A percentile compares a stretch with the other conserved stretches of the same genome.
These are phyloP conservation scores for Electrona antarctica DNA, from an alignment of 2,113 vertebrate species.

Conservation along the genomic window DNA sequence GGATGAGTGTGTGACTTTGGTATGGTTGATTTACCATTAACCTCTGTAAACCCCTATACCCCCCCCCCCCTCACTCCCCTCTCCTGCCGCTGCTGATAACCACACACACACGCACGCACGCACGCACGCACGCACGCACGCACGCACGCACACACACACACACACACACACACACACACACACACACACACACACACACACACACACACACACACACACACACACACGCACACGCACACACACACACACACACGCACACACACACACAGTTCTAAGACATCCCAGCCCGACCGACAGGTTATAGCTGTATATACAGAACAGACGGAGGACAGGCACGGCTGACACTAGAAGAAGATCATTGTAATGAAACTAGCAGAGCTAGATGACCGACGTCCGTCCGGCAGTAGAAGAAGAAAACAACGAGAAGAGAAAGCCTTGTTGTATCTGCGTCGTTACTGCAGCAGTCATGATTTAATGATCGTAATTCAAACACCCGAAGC, in stretches of 20 bases:
- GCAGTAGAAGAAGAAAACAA: constrained; percentile 2
- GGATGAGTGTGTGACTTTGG: constrained; percentile 79
- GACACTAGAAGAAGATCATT: neutral
- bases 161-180: neutral
- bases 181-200: constrained; percentile 28
- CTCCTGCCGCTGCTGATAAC: constrained; percentile 44
- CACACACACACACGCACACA: constrained; percentile 28
- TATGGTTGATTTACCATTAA: constrained; percentile 80
- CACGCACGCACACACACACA: constrained; percentile 10
- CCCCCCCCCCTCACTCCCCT: constrained; percentile 65
- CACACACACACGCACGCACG: constrained; percentile 26
- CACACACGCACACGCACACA: neutral
- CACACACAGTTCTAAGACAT: constrained; percentile 56
- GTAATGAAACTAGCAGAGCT: constrained; percentile 54
- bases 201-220: constrained; percentile 24
- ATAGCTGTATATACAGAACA: constrained; percentile 16
- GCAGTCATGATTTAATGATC: neutral
- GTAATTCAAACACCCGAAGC: neutral
- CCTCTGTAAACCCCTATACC: constrained; percentile 66
- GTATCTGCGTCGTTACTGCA: neutral
- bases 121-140: constrained; percentile 25
- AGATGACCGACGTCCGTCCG: constrained; percentile 37
- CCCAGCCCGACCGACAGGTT: constrained; percentile 62
- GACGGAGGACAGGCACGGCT: constrained; percentile 36
- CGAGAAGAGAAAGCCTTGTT: constrained; percentile 12